These are phyloP conservation scores for Adelosebastes latens DNA, from an alignment of 2,797 vertebrate genomes.

Conservation along the genomic window DNA sequence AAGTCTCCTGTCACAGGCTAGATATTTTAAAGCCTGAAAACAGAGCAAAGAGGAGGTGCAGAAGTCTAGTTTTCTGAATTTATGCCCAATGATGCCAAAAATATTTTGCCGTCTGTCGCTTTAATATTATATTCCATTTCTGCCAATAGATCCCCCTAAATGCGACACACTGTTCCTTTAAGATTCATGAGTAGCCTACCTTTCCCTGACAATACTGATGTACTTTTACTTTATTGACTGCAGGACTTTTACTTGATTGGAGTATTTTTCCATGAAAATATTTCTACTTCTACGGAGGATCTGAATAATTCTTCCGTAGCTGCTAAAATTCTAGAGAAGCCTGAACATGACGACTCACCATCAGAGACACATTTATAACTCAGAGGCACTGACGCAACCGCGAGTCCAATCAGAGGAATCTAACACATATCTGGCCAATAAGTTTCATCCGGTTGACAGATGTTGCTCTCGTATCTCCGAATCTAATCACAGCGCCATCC, in stretches of 20 bases:
- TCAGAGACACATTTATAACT: conserved; percentile 15
- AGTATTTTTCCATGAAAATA: not conserved
- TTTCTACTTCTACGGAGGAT: not conserved
- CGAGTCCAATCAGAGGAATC: conserved; percentile 16
- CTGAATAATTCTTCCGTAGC: not conserved
- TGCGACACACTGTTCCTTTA: not conserved
- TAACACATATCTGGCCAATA: conserved; percentile 30
- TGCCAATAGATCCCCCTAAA: too few species aligned
- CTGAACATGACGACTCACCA: not conserved
- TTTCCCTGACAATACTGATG: not conserved
- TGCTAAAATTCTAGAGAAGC: not conserved
- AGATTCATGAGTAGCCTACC: not conserved
- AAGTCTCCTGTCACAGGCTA: too few species aligned
- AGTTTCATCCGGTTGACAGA: conserved; percentile 46
- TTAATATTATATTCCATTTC: too few species aligned
- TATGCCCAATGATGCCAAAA: too few species aligned
- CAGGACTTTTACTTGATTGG: not conserved
- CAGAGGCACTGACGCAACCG: not conserved
- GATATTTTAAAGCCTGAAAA: too few species aligned
- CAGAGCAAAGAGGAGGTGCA: fast-evolving
- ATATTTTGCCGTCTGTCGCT: too few species aligned
- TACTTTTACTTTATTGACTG: not conserved
- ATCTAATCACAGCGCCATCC: conserved; percentile 42
- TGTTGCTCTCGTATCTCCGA: conserved; percentile 35
- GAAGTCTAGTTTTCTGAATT: too few species aligned